A percentile compares a stretch with the other conserved stretches of the same genome.
Evolutionary conservation across 2,797 vertebrate species (phyloP).

Genomic region (Sebastes matsubarae): DNA sequence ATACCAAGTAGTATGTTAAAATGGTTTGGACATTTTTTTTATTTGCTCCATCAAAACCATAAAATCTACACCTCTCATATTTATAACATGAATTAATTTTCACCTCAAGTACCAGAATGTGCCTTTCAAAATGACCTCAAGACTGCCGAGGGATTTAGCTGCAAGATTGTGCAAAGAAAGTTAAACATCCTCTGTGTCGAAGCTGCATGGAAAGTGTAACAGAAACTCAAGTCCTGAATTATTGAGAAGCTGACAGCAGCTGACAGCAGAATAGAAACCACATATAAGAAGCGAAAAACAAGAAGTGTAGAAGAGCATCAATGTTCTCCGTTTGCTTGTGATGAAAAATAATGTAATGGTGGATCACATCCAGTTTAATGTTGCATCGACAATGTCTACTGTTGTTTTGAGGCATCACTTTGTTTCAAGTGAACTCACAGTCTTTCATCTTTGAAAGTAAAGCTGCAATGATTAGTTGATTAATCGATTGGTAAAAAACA

Average conservation of each 20-base stretch:
- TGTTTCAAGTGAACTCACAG: not conserved
- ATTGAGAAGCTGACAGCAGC: constrained; percentile 45
- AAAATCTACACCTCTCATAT: constrained; percentile 6
- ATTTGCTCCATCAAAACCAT: not conserved
- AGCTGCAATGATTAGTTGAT: not conserved
- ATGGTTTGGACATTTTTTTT: not conserved
- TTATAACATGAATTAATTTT: constrained; percentile 2
- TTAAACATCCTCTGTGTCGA: constrained; percentile 15
- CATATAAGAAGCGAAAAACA: constrained; percentile 21
- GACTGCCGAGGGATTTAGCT: constrained; percentile 3
- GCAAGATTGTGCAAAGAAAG: constrained; percentile 11
- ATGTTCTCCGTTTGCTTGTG: not conserved
- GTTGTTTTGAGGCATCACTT: not conserved
- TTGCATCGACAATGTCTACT: constrained; percentile 22
- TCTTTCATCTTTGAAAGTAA: not conserved
- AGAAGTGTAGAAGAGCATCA: not conserved
- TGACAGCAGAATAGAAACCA: constrained; percentile 51
- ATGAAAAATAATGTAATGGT: constrained; percentile 18
- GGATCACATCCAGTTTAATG: constrained; percentile 32
- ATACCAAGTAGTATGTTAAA: not conserved
- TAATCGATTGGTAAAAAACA: not conserved
- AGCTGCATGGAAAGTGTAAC: constrained; percentile 34
- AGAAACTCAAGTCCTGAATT: constrained; percentile 53
- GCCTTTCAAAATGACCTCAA: constrained; percentile 2
- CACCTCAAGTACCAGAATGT: not conserved